phyloP scores from a whole-genome alignment of 2,888 invertebrate genomes.

The Hermaeophaga mercurialis region DNA sequence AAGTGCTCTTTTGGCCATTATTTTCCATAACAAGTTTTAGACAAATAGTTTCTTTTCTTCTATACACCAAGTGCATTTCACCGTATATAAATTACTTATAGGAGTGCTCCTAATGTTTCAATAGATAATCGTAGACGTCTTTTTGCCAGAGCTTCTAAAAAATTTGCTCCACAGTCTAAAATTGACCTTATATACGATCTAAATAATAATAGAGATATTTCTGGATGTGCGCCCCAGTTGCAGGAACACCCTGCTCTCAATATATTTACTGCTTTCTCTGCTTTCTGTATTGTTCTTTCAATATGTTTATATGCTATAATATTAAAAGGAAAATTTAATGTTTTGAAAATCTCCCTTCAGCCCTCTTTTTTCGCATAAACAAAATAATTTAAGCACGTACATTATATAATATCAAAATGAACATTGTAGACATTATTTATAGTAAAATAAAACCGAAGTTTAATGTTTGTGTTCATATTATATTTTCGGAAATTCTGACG shows the following conservation, averaged over 20 bases:
- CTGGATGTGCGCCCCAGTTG: constrained; percentile 17
- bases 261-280: constrained; percentile 12
- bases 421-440: too few species aligned
- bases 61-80: neutral
- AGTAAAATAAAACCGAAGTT: too few species aligned
- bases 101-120: neutral
- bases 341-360: too few species aligned
- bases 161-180: neutral
- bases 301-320: too few species aligned
- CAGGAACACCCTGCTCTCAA: neutral
- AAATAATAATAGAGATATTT: constrained; percentile 3
- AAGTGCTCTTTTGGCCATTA: neutral
- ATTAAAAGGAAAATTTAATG: too few species aligned
- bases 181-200: constrained; percentile 3
- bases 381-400: too few species aligned
- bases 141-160: neutral
- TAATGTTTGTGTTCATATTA: too few species aligned
- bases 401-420: too few species aligned
- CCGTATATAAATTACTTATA: neutral
- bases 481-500: too few species aligned
- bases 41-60: neutral
- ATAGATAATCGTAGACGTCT: neutral
- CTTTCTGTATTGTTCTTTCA: neutral
- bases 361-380: too few species aligned
- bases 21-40: neutral